Conservation (phyloP, 2,797 vertebrate genomes). For the Phrynocephalus forsythii region DNA sequence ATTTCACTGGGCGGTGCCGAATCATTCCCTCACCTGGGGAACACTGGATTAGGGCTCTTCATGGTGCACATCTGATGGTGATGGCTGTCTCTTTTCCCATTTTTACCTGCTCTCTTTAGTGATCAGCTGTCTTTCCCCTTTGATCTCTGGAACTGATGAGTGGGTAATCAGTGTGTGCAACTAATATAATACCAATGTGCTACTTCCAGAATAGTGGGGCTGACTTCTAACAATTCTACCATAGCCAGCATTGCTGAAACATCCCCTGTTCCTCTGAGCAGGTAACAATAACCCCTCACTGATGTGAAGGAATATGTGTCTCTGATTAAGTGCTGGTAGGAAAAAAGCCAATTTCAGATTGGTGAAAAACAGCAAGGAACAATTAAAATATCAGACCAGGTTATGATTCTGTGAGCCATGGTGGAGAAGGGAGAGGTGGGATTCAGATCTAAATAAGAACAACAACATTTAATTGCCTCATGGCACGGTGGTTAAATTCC, state of each 20-base stretch:
- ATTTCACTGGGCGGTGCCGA: too few species aligned
- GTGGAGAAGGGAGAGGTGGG: not conserved
- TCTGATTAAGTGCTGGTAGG: not conserved
- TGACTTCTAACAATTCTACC: not conserved
- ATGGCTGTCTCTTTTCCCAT: too few species aligned
- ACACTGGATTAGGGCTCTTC: too few species aligned
- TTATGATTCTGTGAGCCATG: not conserved
- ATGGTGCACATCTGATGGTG: too few species aligned
- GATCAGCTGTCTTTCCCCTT: not conserved
- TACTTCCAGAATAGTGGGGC: not conserved
- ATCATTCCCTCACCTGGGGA: not conserved
- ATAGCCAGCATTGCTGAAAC: not conserved
- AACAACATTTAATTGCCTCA: too few species aligned
- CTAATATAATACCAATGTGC: not conserved
- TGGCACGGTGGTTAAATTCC: too few species aligned
- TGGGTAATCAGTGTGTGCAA: not conserved
- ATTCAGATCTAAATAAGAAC: not conserved
- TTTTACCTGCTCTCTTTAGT: not conserved
- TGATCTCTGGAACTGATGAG: not conserved
- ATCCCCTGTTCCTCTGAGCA: not conserved
- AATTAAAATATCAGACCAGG: not conserved
- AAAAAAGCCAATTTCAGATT: not conserved
- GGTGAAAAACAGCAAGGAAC: not conserved
- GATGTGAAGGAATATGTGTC: not conserved
- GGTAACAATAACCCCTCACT: not conserved